These are phyloP conservation scores for Hymenochirus boettgeri DNA, from an alignment of 2,113 vertebrate species.

Conservation along the genomic window DNA sequence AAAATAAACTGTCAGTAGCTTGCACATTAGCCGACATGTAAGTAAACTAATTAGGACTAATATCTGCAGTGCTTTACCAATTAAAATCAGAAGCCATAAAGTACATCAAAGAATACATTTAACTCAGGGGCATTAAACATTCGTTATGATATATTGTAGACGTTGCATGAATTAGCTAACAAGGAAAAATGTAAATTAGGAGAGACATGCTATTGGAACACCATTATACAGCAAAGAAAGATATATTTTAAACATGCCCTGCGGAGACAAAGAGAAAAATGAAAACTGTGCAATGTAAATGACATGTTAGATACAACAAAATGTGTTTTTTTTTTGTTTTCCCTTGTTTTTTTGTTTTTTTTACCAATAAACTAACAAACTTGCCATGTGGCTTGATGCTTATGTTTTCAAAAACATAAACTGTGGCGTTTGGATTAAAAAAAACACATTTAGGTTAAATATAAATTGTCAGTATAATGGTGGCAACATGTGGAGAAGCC, in stretches of 20 bases:
- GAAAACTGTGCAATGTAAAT: not conserved
- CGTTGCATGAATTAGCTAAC: not conserved
- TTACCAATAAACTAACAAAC: too few relatives aligned
- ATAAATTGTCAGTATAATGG: too few relatives aligned
- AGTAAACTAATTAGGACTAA: slow-evolving; percentile 3
- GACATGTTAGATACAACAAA: too few relatives aligned
- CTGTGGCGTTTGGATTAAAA: too few relatives aligned
- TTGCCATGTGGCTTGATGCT: too few relatives aligned
- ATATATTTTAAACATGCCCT: not conserved
- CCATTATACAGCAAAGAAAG: not conserved
- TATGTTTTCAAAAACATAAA: too few relatives aligned
- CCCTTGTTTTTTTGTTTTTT: too few relatives aligned
- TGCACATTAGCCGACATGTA: slow-evolving; percentile 5
- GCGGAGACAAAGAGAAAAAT: not conserved
- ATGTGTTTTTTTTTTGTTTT: too few relatives aligned
- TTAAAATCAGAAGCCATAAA: slow-evolving; percentile 2
- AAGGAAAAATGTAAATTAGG: not conserved
- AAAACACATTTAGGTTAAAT: too few relatives aligned
- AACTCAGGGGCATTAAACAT: not conserved
- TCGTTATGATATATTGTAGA: not conserved
- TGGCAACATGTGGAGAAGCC: too few relatives aligned
- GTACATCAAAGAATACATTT: not conserved
- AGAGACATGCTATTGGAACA: not conserved
- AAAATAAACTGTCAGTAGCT: not conserved
- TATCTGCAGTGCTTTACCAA: slow-evolving; percentile 3